Base-by-base conservation (phyloP, 2,797 vertebrate species). In the Brotogeris chrysoptera region DNA sequence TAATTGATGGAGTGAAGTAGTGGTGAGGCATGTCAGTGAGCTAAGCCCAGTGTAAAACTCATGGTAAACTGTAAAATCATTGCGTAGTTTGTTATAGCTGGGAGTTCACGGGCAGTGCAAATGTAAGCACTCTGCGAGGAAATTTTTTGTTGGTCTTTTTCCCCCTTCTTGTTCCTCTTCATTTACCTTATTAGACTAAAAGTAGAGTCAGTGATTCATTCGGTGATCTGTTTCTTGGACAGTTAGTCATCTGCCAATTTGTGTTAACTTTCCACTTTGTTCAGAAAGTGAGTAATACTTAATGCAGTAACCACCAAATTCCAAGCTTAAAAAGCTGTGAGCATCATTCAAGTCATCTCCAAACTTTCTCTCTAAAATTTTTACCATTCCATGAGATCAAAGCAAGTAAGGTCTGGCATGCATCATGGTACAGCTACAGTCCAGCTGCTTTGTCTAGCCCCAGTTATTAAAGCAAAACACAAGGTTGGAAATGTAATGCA, bases 241-340 rank as follows among this genome's bases (percentile, higher is more conserved):
- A 97, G 92, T 97, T 97, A 95, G 79, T 97, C 96, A 96, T 97
- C 96, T 97, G 95, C 96, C 97, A 96, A 90, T 94, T 97, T 96
- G 94, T 93, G 88, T 96, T 97, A 97, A 95, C 95, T 97, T 96
- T 97, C 95, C 88, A 89, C 95, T 96, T 95, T 95, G 95, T 97
- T 96, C 95, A 92, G 79, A 95, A 96, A 94, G 95, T 96, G 97
- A 96, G 91, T 93, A 95, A 97, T 93, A 77, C 86, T 97, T 96
- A 93, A 91, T 68, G 78, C 68, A n/a, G 93, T 95, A 97, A 92
- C 96, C 86, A 96, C 94, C 72, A 92, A 94, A 96, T 97, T 97
- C 96, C 91, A 88, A 94, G 95, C 88, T 94, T 90, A 81, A 96
- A 96, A 90, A 91, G 91, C 81, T 95, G 74, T 86, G 86, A 93